Evolutionary conservation across 2,888 invertebrate genomes (phyloP).

Genomic region (Pandemis corylana): DNA sequence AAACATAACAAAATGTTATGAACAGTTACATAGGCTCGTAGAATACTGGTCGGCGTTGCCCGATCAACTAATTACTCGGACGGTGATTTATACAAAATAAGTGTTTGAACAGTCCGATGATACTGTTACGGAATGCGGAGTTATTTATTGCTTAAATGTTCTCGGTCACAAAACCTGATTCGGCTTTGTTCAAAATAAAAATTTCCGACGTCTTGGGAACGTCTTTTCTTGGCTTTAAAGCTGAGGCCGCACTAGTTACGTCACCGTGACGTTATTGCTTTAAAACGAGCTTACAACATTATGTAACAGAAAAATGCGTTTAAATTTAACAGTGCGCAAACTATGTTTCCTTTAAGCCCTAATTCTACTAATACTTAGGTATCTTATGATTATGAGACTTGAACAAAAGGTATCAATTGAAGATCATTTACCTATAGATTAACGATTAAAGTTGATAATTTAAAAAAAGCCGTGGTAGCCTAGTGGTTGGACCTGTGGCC

Average conservation of each 20-base stretch:
- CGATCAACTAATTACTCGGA: conserved; percentile 55
- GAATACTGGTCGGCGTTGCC: conserved; percentile 28
- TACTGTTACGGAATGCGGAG: conserved; percentile 61
- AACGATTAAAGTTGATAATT: no score
- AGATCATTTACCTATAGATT: no score
- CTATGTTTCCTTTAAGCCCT: no score
- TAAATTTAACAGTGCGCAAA: no score
- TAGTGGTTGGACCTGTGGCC: no score
- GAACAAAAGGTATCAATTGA: no score
- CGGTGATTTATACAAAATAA: conserved; percentile 54
- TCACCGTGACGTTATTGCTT: no score
- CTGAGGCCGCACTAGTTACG: neutral
- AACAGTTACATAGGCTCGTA: conserved; percentile 20
- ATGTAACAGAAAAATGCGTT: no score
- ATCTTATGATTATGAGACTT: no score
- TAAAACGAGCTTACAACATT: no score
- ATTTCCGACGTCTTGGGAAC: conserved; percentile 16
- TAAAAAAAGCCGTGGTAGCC: no score
- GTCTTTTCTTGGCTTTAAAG: neutral
- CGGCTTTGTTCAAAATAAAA: conserved; percentile 28
- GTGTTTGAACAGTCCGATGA: conserved; percentile 55
- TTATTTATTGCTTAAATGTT: conserved; percentile 59
- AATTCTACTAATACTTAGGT: no score
- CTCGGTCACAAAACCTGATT: conserved; percentile 53
- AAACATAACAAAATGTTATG: neutral